Percentiles rank a stretch among this genome's conserved stretches.
These are phyloP conservation scores for Petroica traversi DNA, from an alignment of 2,113 vertebrate genomes.

Conservation along the genomic window DNA sequence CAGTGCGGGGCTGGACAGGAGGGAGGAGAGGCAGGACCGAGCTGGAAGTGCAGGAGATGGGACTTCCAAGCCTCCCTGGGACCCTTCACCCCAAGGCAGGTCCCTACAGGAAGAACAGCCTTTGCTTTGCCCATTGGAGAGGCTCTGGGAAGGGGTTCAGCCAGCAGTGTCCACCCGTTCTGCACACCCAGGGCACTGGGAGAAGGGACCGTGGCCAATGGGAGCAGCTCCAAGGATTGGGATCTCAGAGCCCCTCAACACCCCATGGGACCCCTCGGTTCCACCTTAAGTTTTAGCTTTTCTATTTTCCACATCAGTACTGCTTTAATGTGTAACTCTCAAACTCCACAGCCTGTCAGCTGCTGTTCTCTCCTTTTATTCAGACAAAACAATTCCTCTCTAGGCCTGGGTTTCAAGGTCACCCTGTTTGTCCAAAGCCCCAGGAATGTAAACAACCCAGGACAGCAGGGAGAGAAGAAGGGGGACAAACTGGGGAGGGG, in stretches of 20 bases:
- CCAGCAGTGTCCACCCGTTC: fast-evolving
- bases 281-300: too few species aligned
- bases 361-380: too few species aligned
- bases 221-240: fast-evolving
- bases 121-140: fast-evolving
- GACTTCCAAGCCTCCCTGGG: neutral
- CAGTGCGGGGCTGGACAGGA: neutral
- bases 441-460: too few species aligned
- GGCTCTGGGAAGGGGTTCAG: neutral
- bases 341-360: too few species aligned
- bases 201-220: fast-evolving
- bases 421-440: too few species aligned
- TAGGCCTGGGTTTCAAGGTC: too few species aligned
- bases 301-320: too few species aligned
- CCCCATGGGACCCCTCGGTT: neutral
- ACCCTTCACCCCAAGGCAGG: too few species aligned
- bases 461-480: too few species aligned
- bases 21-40: neutral
- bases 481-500: too few species aligned
- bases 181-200: fast-evolving
- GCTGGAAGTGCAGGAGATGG: neutral
- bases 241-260: neutral
- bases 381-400: too few species aligned
- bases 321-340: too few species aligned
- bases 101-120: neutral